These are phyloP conservation scores for Bovichtus diacanthus DNA, from an alignment of 2,797 vertebrate genomes.

Conservation along the genomic window DNA sequence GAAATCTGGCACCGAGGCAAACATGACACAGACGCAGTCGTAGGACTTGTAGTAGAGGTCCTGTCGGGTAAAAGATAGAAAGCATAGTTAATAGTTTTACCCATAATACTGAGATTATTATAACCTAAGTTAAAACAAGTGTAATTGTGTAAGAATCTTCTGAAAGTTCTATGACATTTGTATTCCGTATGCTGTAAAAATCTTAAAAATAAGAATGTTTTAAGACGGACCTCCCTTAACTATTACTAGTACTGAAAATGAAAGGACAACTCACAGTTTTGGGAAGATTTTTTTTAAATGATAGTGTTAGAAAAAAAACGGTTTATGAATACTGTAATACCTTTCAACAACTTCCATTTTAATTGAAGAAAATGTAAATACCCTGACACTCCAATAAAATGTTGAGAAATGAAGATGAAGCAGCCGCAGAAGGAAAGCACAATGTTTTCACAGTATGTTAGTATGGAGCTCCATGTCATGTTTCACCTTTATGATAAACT, in stretches of 20 bases:
- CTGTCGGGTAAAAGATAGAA: conserved; percentile 71
- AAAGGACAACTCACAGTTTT: background rate
- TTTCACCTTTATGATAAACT: background rate
- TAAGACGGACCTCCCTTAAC: background rate
- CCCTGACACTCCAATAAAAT: background rate
- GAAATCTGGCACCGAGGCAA: conserved; percentile 97
- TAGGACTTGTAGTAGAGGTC: conserved; percentile 99
- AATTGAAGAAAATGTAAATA: background rate
- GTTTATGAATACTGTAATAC: too few species aligned
- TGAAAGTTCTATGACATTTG: too few species aligned
- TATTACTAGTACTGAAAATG: background rate
- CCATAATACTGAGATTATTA: too few species aligned
- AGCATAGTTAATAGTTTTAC: background rate
- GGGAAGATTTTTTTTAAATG: background rate
- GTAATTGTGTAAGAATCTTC: too few species aligned
- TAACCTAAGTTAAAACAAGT: too few species aligned
- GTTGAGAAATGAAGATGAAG: background rate
- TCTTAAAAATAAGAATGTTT: background rate
- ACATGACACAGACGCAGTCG: conserved; percentile 99
- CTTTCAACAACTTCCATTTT: too few species aligned
- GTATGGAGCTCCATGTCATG: background rate
- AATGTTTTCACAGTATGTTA: background rate
- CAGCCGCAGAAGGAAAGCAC: too few species aligned
- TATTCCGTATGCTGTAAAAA: too few species aligned
- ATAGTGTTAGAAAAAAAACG: background rate